Base-by-base conservation (phyloP, 2,888 invertebrate genomes). In the Bursaphelenchus okinawaensis region DNA sequence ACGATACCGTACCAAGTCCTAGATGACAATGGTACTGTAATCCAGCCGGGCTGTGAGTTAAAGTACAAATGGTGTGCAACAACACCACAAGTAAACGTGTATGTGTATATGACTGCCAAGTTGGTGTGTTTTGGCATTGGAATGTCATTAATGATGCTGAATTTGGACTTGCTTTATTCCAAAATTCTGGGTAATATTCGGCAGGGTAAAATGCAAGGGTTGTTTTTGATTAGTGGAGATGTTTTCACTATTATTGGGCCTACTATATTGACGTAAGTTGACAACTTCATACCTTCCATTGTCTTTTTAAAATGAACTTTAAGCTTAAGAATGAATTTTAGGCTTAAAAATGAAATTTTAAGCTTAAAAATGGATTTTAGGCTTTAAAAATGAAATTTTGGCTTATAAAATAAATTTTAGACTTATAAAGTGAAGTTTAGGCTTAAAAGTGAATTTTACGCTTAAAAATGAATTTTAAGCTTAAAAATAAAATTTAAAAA, bases 151-250 rank as follows among this genome's bases (percentile, higher is more conserved):
- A 31, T 55, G 24, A 29, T 60, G 28, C 74, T 73, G 51, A 73
- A 73, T 54, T 52, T 73, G 55, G 74, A 73, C 55, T 60, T 73
- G 58, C 66, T 73, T 28, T 73, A 63, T 54, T 73, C 73, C 1
- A 75, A 75, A 55, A 54, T 73, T 12, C 55, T 73, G 29, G 73
- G 73, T 20, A 27, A 59, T 20, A 73, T 73, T 7, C 66, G 23
- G 3, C 55, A 68, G 57, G 71, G 71, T 16, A 65, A 67, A 7
- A 66, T 71, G 62, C 71, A 71, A 52, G 72, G 74, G n/a, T 2
- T 70, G 7, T 72, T 68, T 23, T 31, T 68, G 27, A 56, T 72
- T 4, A 58, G 56, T 7, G 69, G 73, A 0, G 72, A 71, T 20
- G 58, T 68, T 12, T 8, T 71, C 20, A 67, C 55, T 9, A 64